Base-by-base conservation (phyloP, 2,888 invertebrate species). In the Hyles lineata region DNA sequence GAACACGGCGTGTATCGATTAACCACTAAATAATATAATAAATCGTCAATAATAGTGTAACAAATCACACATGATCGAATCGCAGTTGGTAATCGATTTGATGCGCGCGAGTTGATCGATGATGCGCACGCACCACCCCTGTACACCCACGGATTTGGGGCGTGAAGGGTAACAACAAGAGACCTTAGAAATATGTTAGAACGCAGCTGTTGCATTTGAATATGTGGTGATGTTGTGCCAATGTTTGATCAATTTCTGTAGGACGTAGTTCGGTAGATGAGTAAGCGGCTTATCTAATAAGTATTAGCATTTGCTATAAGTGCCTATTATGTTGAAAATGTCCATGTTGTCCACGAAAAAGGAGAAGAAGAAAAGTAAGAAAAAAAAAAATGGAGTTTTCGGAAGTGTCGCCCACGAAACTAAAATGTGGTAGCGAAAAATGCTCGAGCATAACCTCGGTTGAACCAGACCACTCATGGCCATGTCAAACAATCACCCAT, bases 121-220 rank as follows among this genome's bases (percentile, higher is more conserved):
- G 87, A 79, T 79, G 86, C 88, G 88, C 86, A 87, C 82, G 80
- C 80, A 81, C 85, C 85, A 84, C 84, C 89, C 90, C 87, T 89
- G 82, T 79, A 81, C 82, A 80, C 79, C 76, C 80, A 77, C 80
- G 80, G 79, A 89, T 90, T 89, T 89, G 83, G 91, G 94, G 94
- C 94, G 94, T 92, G 93, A 93, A 92, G 93, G 91, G 92, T 90
- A 90, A 92, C 90, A 92, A 93, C 93, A 93, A 89, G 80, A 81
- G 84, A 81, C 83, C 87, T 86, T 85, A 87, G 85, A 88, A 88
- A 85, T 87, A 82, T 79, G 81, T 82, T 84, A 80, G 79, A 77
- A 75, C 82, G 94, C 94, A 94, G 94, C 94, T 94, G 94, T 88
- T 85, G 75, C 73, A 75, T 82, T 80, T 80, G 82, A 87, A 83